Percentiles rank a stretch among this genome's conserved stretches.
Conservation (phyloP, 2,797 vertebrate species). For the Galago senegalensis region DNA sequence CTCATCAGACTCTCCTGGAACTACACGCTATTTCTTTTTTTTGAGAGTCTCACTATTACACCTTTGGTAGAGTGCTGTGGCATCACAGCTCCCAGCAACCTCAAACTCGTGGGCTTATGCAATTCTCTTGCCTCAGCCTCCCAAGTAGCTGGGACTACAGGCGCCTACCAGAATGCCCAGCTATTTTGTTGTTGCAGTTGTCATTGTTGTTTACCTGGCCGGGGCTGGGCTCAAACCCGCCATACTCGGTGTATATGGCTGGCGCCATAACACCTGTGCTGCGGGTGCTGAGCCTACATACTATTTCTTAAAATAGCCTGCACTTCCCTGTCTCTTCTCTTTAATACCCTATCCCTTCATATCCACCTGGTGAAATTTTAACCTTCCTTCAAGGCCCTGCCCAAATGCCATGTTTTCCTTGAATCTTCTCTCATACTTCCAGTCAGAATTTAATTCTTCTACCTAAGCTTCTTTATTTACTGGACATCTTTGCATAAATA, state of each 20-base stretch:
- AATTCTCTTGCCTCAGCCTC: no score
- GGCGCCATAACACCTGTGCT: no score
- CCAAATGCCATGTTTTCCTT: constrained; percentile 8
- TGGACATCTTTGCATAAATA: constrained; percentile 18
- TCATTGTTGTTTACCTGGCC: no score
- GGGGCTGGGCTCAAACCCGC: no score
- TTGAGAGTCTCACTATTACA: no score
- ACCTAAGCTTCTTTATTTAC: not conserved
- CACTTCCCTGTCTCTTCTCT: not conserved
- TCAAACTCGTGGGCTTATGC: no score
- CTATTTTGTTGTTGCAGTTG: no score
- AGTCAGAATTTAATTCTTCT: constrained; percentile 9
- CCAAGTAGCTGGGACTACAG: no score
- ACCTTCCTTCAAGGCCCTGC: not conserved
- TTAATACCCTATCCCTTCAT: not conserved
- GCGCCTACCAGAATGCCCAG: no score
- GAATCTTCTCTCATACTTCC: constrained; percentile 27
- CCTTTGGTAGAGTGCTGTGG: no score
- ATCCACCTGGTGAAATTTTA: not conserved
- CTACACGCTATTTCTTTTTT: not conserved
- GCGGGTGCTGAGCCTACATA: not conserved
- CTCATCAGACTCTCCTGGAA: not conserved
- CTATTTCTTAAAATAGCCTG: not conserved
- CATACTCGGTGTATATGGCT: no score
- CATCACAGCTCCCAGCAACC: no score